Evolutionary conservation across 2,888 invertebrate species (phyloP), one percentile per base, ranked within the genome.

Genomic region (Drosophila paramelanica): DNA sequence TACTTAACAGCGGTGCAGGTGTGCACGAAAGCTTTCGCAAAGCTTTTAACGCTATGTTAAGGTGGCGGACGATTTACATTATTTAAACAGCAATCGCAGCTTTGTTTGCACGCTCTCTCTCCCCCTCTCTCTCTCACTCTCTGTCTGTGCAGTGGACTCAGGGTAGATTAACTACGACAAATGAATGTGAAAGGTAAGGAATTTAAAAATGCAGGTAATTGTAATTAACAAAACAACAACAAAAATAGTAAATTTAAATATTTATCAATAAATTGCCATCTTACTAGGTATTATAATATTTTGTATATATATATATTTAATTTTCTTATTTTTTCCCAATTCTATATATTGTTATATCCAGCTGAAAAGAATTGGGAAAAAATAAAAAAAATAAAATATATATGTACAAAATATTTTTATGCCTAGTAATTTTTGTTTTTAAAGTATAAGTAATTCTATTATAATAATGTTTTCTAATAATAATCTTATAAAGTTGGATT

Each of bases 41-140:
- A 81, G 81, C 81, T 81, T 83, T 83, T 80, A 75, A 75, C 87
- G 75, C 72, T 59, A 69, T 83, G 83, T 88, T 83, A 83, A 82
- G 56, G 59, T 69, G 64, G 11, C 64, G 59, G 52, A 42, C 68
- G 65, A 68, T 74, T 80, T 88, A 88, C 88, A 83, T 86, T 83
- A 88, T 88, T 88, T 67, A 82, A 79, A 86, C 80, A 69, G 81
- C 83, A 60, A 66, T 70, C 59, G 57, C 79, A 74, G 66, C 61
- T 75, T 77, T 67, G 76, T 75, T 76, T 76, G 76, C 73, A 51
- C 67, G 55, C 45, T 36, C 55, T 42, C 53, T 41, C 10, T 10
- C 38, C 5, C 58, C 23, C 49, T 27, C 42, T 17, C 17, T 17
- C 17, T 17, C 17, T 17, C 67, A 51, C 45, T 36, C 55, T 42